Conservation (phyloP, 2,888 invertebrate genomes). For the Agrochola lychnidis region DNA sequence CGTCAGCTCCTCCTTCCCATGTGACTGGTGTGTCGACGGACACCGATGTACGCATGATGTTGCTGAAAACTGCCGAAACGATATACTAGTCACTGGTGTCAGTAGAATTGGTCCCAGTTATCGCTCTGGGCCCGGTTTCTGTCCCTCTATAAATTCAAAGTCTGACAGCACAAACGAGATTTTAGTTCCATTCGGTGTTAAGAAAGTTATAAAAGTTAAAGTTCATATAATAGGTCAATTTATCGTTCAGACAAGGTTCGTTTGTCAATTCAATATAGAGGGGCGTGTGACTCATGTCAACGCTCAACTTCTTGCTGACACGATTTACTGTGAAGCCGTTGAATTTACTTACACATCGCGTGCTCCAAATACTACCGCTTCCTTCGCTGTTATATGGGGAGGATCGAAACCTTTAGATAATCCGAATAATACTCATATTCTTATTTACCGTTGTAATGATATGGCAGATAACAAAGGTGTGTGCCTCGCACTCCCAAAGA, state of each 20-base stretch:
- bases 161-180: slow-evolving; percentile 96
- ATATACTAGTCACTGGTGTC: slow-evolving; percentile 97
- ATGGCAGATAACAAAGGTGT: slow-evolving; percentile 99
- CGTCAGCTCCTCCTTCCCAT: slow-evolving; percentile 98
- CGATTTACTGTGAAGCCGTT: slow-evolving; percentile 98
- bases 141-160: slow-evolving; percentile 98
- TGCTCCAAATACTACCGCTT: slow-evolving; percentile 97
- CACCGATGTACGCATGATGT: slow-evolving; percentile 99
- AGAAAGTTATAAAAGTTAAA: slow-evolving; percentile 97
- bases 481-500: slow-evolving; percentile 97
- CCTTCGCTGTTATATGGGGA: slow-evolving; percentile 98
- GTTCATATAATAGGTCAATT: slow-evolving; percentile 98
- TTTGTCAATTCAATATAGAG: slow-evolving; percentile 98
- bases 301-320: slow-evolving; percentile 97
- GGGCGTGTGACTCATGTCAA: slow-evolving; percentile 97
- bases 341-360: slow-evolving; percentile 97
- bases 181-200: slow-evolving; percentile 97
- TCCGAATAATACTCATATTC: slow-evolving; percentile 98
- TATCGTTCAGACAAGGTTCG: slow-evolving; percentile 97
- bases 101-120: slow-evolving; percentile 98
- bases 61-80: slow-evolving; percentile 98
- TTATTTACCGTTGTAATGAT: slow-evolving; percentile 97
- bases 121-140: slow-evolving; percentile 97
- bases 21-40: slow-evolving; percentile 99
- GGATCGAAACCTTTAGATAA: slow-evolving; percentile 98